These are phyloP conservation scores for Anadara kagoshimensis DNA, from an alignment of 1,140 invertebrate genomes.

Conservation along the genomic window DNA sequence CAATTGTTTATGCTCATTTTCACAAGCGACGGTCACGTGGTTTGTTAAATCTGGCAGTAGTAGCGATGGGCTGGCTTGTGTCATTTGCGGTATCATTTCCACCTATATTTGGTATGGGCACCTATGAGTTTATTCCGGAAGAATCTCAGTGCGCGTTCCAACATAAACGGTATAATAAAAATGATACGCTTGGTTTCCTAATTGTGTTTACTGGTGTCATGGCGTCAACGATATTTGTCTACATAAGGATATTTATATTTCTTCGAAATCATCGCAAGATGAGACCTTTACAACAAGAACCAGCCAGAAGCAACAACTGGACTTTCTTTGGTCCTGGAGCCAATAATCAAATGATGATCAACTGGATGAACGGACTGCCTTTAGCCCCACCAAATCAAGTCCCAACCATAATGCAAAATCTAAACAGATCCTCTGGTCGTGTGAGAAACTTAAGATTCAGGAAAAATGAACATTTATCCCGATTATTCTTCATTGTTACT, in stretches of 20 bases:
- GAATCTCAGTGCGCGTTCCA: conserved; percentile 66
- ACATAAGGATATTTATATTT: conserved; percentile 64
- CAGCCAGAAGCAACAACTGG: conserved; percentile 64
- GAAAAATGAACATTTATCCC: conserved; percentile 61
- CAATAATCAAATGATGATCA: conserved; percentile 61
- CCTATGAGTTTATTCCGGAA: conserved; percentile 58
- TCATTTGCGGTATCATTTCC: conserved; percentile 63
- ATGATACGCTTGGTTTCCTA: conserved; percentile 65
- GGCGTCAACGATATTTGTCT: conserved; percentile 55
- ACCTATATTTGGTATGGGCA: conserved; percentile 63
- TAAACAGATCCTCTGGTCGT: conserved; percentile 49
- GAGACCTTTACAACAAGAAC: conserved; percentile 55
- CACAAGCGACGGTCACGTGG: conserved; percentile 59
- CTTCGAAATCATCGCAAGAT: conserved; percentile 62
- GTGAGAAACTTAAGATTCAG: conserved; percentile 55
- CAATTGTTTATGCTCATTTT: conserved; percentile 56
- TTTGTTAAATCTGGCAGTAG: conserved; percentile 49
- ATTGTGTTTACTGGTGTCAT: conserved; percentile 58
- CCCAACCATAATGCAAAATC: conserved; percentile 45
- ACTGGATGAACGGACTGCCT: conserved; percentile 66
- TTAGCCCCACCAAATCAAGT: conserved; percentile 30
- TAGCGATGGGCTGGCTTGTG: conserved; percentile 58
- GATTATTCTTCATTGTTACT: conserved; percentile 59
- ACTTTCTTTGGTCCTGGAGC: conserved; percentile 66
- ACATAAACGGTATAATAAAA: conserved; percentile 57